Percentiles rank a stretch among this genome's conserved stretches.
phyloP scores from a whole-genome alignment of 2,888 invertebrate species.

The Eupithecia subfuscata region DNA sequence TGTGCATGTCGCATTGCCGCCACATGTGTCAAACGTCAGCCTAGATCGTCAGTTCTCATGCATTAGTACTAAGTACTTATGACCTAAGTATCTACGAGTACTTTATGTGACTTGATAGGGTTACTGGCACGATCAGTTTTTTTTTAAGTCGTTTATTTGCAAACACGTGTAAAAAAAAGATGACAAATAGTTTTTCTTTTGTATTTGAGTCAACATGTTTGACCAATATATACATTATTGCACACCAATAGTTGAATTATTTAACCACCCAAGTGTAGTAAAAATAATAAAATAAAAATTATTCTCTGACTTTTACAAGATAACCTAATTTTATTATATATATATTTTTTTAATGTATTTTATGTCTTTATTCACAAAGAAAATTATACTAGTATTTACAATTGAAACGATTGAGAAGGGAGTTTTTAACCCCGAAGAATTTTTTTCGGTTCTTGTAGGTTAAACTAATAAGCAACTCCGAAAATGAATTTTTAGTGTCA shows the following conservation, averaged over 20 bases:
- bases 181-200: too few species aligned
- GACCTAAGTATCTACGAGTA: background rate
- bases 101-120: background rate
- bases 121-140: background rate
- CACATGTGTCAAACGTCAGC: slow-evolving; percentile 24
- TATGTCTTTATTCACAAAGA: too few species aligned
- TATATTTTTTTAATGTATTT: too few species aligned
- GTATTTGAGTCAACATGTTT: too few species aligned
- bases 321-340: too few species aligned
- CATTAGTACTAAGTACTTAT: slow-evolving; percentile 15
- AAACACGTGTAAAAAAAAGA: too few species aligned
- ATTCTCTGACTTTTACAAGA: too few species aligned
- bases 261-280: background rate
- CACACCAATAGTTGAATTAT: too few species aligned
- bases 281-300: background rate
- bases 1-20: slow-evolving; percentile 25
- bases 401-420: too few species aligned
- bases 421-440: background rate
- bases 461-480: background rate
- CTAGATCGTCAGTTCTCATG: slow-evolving; percentile 29
- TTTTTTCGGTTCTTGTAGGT: background rate
- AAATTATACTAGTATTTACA: too few species aligned
- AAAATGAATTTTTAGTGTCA: background rate
- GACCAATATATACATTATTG: too few species aligned
- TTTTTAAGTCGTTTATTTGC: too few species aligned